Evolutionary conservation across 1,140 invertebrate genomes (phyloP).

Genomic region (Varroa destructor): DNA sequence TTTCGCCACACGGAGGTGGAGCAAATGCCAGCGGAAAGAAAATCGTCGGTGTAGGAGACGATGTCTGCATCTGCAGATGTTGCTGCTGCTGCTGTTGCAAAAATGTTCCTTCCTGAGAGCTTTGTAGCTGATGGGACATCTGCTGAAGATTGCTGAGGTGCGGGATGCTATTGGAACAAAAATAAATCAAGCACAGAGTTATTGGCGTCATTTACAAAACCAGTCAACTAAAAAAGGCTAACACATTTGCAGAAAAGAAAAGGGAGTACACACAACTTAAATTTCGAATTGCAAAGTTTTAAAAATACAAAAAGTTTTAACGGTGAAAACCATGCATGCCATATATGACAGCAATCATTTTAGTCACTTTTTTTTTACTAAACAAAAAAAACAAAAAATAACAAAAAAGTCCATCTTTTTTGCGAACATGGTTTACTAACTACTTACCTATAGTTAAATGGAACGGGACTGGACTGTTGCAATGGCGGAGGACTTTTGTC

Average conservation of each 20-base stretch:
- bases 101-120: too few relatives aligned
- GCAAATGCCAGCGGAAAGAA: conserved; percentile 17
- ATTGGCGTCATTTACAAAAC: neutral
- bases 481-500: neutral
- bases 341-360: neutral
- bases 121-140: conserved; percentile 2
- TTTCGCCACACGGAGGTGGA: too few relatives aligned
- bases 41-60: neutral
- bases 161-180: neutral
- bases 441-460: conserved; percentile 22
- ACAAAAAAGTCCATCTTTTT: too few relatives aligned
- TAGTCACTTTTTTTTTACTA: too few relatives aligned
- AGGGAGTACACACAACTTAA: neutral
- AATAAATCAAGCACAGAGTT: neutral
- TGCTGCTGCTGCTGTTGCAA: too few relatives aligned
- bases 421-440: neutral
- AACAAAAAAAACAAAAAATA: too few relatives aligned
- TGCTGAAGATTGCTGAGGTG: conserved; percentile 24
- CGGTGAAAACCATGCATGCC: neutral
- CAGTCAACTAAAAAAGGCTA: too few relatives aligned
- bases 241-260: too few relatives aligned
- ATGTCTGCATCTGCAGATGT: too few relatives aligned
- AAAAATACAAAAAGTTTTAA: neutral
- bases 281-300: neutral
- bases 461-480: conserved; percentile 20